A percentile compares a stretch with the other conserved stretches of the same genome.
phyloP scores from a whole-genome alignment of 92 coral and sea anemone species.

The Zoanthus solanderi region DNA sequence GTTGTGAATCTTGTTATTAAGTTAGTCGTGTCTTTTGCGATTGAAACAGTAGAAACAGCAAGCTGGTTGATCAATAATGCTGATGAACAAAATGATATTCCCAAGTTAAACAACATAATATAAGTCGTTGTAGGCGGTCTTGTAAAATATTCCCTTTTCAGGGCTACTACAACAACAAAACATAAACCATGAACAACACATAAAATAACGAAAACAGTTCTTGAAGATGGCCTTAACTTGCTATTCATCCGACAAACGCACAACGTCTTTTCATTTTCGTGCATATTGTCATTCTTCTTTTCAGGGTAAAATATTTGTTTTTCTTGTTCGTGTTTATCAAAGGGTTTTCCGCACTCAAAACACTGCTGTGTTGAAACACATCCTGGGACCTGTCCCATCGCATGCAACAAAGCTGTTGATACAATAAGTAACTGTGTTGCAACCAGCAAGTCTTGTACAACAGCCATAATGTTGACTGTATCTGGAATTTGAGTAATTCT shows the following conservation, averaged over 20 bases:
- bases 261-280: slow-evolving; percentile 6
- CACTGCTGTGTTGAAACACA: slow-evolving; percentile 33
- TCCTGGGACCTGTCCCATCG: slow-evolving; percentile 21
- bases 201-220: slow-evolving; percentile 12
- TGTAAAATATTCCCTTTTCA: slow-evolving; percentile 28
- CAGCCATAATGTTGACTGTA: background rate
- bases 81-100: slow-evolving; percentile 21
- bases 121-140: slow-evolving; percentile 21
- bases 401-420: slow-evolving; percentile 25
- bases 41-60: background rate
- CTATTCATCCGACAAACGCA: background rate
- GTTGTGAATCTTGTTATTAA: background rate
- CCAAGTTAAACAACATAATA: background rate
- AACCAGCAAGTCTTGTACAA: slow-evolving; percentile 29
- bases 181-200: slow-evolving; percentile 23
- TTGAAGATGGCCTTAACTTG: background rate
- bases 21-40: background rate
- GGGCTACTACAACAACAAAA: slow-evolving; percentile 34
- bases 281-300: background rate
- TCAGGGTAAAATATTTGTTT: background rate
- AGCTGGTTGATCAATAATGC: slow-evolving; percentile 25
- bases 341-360: slow-evolving; percentile 10
- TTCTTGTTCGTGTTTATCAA: background rate
- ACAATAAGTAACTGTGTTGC: slow-evolving; percentile 12
- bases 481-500: background rate